Base-by-base conservation (phyloP, 92 coral and sea anemone genomes). In the Epizoanthus illoricatus region DNA sequence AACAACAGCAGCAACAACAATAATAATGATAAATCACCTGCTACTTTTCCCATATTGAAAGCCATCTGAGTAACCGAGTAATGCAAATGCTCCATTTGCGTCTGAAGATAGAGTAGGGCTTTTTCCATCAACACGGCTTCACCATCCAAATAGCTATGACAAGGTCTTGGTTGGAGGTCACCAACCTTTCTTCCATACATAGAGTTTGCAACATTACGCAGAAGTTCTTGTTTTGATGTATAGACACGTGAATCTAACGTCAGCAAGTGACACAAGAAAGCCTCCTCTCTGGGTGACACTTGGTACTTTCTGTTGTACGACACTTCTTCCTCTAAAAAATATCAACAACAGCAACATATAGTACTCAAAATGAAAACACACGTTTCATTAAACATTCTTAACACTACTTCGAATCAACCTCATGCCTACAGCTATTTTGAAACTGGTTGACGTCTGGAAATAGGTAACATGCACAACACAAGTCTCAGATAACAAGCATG, bases 1-100 rank as follows among this genome's bases (percentile, higher is more conserved):
- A 28, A 28, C 36, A 28, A 28, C 36, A 28, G 36, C 15, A 41
- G 24, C 7, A 41, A 11, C 33, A 18, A 17, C 5, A 19, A 18
- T 18, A 17, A 45, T n/a, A 16, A 20, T 6, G 5, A 47, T 6
- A 16, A 41, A 55, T 47, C 40, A 82, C 86, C 86, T 82, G 86
- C 86, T 56, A 82, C 11, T 71, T 82, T 82, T 16, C 86, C 86
- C 58, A 82, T 82, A 65, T 82, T 82, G 79, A 43, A 54, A 5
- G 86, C 65, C 18, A 70, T 42, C 68, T 71, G 86, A 19, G 80
- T 69, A 5, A 82, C 75, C 28, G 86, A 69, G 54, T 70, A 61
- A 33, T 82, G 79, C 5, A 39, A 52, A 60, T 71, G 70, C 13
- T 82, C 86, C 86, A 82, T 82, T 15, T 82, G 79, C 8, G 24